Conservation (phyloP, 2,797 vertebrate species). For the Pseudocheirus occidentalis region DNA sequence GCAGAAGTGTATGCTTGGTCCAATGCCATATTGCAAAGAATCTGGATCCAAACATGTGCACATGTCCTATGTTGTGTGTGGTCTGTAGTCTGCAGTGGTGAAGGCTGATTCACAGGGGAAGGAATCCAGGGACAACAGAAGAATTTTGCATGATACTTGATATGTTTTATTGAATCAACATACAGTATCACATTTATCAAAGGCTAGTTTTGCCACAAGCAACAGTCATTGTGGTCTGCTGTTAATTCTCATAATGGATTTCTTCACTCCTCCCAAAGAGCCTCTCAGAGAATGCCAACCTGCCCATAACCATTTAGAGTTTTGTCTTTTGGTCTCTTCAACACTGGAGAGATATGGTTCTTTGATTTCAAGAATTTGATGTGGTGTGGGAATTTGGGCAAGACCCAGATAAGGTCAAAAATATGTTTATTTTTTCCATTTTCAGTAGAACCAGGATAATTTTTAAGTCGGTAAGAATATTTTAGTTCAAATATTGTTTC, state of each 20-base stretch:
- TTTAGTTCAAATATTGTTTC: background rate
- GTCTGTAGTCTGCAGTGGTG: background rate
- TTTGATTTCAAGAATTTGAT: background rate
- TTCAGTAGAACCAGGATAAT: background rate
- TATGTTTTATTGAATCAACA: background rate
- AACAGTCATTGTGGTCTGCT: background rate
- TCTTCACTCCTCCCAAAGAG: background rate
- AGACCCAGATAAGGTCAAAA: background rate
- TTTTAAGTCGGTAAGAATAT: background rate
- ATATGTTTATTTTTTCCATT: background rate
- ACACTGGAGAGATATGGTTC: too few relatives aligned
- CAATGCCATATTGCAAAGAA: background rate
- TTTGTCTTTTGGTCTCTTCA: background rate
- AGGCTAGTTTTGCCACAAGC: background rate
- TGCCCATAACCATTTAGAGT: background rate
- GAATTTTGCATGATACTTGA: background rate
- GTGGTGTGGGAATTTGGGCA: background rate
- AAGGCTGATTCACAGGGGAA: background rate
- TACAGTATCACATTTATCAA: background rate
- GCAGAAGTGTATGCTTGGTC: background rate
- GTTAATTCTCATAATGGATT: background rate
- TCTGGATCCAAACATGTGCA: background rate
- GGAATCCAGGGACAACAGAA: background rate
- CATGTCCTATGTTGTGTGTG: fast-evolving
- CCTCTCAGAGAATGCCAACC: background rate